Evolutionary conservation across 2,888 invertebrate genomes (phyloP).

Genomic region (Brenthis ino): DNA sequence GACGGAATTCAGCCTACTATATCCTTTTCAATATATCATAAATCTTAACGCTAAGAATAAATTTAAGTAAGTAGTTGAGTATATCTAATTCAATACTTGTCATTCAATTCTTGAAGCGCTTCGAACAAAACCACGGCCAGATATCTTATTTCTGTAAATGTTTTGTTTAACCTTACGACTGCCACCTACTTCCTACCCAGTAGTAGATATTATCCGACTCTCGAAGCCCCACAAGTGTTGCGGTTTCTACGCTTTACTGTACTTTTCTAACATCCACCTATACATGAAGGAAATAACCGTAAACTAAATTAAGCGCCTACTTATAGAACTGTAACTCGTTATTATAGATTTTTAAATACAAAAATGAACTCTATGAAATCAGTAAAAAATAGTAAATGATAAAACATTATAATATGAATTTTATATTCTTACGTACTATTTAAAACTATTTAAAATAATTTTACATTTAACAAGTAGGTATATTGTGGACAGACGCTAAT

Average conservation of each 20-base stretch:
- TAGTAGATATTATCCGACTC: slow-evolving; percentile 71
- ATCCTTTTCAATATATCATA: slow-evolving; percentile 89
- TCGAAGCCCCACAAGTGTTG: slow-evolving; percentile 76
- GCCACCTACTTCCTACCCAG: slow-evolving; percentile 76
- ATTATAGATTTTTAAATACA: slow-evolving; percentile 11
- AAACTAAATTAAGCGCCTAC: slow-evolving; percentile 40
- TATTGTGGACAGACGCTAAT: slow-evolving; percentile 20
- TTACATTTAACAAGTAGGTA: slow-evolving; percentile 8
- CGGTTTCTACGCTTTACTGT: slow-evolving; percentile 72
- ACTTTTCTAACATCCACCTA: slow-evolving; percentile 45
- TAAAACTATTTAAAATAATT: neutral
- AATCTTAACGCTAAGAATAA: neutral
- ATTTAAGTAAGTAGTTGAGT: slow-evolving; percentile 1
- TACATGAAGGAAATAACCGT: slow-evolving; percentile 46
- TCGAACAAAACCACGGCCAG: slow-evolving; percentile 55
- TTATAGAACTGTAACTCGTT: slow-evolving; percentile 37
- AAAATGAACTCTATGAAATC: slow-evolving; percentile 22
- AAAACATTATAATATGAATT: neutral
- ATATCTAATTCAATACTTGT: slow-evolving; percentile 20
- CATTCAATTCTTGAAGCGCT: slow-evolving; percentile 36
- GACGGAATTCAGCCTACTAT: slow-evolving; percentile 97
- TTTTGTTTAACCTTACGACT: slow-evolving; percentile 81
- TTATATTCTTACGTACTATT: neutral
- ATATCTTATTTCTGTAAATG: slow-evolving; percentile 82
- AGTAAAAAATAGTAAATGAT: slow-evolving; percentile 1